These are phyloP conservation scores for Drosophila rellima DNA, from an alignment of 2,888 invertebrate species.

Conservation along the genomic window DNA sequence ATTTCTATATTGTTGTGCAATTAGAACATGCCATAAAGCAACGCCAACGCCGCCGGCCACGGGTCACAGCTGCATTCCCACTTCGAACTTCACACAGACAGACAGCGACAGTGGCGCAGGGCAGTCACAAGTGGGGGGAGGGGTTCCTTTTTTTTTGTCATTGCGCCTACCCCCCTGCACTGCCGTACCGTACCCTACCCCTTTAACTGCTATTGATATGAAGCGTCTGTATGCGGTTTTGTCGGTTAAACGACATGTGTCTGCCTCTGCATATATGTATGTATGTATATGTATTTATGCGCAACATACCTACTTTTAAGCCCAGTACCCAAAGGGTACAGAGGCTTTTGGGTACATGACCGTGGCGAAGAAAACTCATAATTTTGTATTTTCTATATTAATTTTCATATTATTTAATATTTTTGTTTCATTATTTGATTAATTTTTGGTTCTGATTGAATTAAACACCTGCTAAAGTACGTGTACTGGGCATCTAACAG, in stretches of 20 bases:
- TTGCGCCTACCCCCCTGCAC: constrained; percentile 40
- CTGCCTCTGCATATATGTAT: constrained; percentile 27
- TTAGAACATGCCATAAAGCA: constrained; percentile 30
- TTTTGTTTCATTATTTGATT: not conserved
- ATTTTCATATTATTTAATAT: no score
- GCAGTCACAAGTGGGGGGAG: constrained; percentile 1
- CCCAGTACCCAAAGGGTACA: not conserved
- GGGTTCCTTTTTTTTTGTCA: constrained; percentile 33
- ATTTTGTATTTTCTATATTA: no score
- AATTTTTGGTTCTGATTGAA: not conserved
- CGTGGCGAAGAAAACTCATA: not conserved
- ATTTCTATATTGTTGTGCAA: constrained; percentile 43
- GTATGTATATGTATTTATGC: constrained; percentile 1
- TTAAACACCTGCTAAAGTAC: not conserved
- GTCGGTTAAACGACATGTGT: constrained; percentile 61
- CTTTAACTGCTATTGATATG: constrained; percentile 51
- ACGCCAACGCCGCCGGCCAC: constrained; percentile 28
- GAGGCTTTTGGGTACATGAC: not conserved
- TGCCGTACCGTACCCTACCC: constrained; percentile 8
- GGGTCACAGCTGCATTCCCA: constrained; percentile 50
- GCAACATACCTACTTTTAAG: constrained; percentile 17
- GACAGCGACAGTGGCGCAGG: not conserved
- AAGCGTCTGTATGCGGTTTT: constrained; percentile 57
- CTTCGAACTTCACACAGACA: constrained; percentile 33
- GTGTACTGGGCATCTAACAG: not conserved